These are phyloP conservation scores for Drosophila ogumai DNA, from an alignment of 1,140 invertebrate genomes.

Conservation along the genomic window DNA sequence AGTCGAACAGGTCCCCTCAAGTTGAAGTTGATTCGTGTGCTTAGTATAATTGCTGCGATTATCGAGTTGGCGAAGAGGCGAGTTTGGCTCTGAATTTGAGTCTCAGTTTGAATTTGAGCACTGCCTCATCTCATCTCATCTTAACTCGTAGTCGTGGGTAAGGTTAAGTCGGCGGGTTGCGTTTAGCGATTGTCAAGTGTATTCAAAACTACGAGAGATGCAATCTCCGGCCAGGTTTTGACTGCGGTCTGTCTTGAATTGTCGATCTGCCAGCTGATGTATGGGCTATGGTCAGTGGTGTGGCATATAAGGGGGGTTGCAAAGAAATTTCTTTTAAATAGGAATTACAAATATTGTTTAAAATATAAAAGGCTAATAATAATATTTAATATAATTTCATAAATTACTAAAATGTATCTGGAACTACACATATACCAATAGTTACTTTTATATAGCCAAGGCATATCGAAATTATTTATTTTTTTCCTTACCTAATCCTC, in stretches of 20 bases:
- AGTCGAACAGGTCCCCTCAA: constrained; percentile 34
- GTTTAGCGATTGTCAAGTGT: constrained; percentile 73
- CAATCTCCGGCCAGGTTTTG: constrained; percentile 54
- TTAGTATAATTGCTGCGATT: constrained; percentile 74
- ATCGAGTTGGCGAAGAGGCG: constrained; percentile 48
- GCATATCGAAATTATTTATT: no score
- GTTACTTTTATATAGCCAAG: no score
- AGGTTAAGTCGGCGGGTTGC: constrained; percentile 63
- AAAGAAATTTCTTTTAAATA: background rate
- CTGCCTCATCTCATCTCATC: background rate
- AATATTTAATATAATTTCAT: no score
- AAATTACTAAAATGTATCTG: no score
- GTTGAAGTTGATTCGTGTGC: constrained; percentile 68
- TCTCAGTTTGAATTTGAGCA: background rate
- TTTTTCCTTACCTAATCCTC: no score
- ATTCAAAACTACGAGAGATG: constrained; percentile 61
- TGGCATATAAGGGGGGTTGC: background rate
- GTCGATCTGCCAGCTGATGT: constrained; percentile 13
- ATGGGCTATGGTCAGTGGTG: constrained; percentile 26
- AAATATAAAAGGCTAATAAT: no score
- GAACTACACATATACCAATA: no score
- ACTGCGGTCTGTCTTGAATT: constrained; percentile 35
- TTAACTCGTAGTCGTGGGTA: constrained; percentile 36
- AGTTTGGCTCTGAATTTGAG: constrained; percentile 17
- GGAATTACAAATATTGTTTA: no score